phyloP scores from a whole-genome alignment of 2,113 vertebrate genomes.

The Elephas maximus region DNA sequence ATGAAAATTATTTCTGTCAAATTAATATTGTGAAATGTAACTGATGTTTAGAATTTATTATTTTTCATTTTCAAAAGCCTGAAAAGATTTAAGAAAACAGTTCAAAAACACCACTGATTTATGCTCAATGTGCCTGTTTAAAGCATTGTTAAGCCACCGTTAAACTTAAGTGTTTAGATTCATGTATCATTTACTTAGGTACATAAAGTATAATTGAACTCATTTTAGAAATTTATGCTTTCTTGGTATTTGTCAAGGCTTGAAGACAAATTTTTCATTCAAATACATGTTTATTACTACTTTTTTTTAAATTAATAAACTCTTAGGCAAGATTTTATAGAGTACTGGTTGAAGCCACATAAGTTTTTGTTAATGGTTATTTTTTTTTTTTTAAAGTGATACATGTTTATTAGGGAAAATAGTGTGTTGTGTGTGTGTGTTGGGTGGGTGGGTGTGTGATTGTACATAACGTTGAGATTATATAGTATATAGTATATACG shows the following conservation, averaged over 20 bases:
- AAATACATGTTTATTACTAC: neutral
- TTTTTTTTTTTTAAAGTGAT: constrained; percentile 30
- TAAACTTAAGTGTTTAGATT: neutral
- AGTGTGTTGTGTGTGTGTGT: neutral
- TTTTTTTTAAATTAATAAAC: neutral
- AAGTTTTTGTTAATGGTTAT: neutral
- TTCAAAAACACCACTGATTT: neutral
- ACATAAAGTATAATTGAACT: neutral
- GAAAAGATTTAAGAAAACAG: neutral
- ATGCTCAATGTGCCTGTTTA: neutral
- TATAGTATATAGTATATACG: neutral
- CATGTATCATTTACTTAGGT: neutral
- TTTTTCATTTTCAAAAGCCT: constrained; percentile 27
- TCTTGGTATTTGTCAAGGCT: neutral
- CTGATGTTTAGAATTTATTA: neutral
- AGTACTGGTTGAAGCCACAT: neutral
- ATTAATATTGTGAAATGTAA: neutral
- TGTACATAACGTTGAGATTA: neutral
- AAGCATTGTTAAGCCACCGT: neutral
- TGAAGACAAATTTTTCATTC: constrained; percentile 16
- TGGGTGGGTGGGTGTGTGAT: neutral
- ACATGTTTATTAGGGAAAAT: neutral
- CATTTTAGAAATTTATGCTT: constrained; percentile 12
- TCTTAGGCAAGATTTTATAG: neutral
- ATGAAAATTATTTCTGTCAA: neutral